Evolutionary conservation across 92 coral and sea anemone species (phyloP), one percentile per base, ranked within the genome.

Genomic region (Parazoanthus darwini): DNA sequence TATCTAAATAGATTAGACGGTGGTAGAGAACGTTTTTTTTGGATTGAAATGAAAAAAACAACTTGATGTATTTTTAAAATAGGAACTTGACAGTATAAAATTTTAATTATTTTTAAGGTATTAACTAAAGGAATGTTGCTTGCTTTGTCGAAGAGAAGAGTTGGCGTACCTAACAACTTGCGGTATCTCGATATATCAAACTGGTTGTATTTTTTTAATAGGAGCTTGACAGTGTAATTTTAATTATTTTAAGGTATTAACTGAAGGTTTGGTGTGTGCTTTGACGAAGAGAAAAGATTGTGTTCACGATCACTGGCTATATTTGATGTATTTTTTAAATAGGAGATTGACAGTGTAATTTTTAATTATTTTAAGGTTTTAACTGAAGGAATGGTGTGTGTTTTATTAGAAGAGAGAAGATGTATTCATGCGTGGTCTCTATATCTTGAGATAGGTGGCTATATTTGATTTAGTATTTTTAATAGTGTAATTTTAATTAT

Each of bases 131-230:
- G 73, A 67, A 67, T 29, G 33, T 29, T 29, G 33, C 33, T 29
- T 29, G 33, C 33, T 29, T 29, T 29, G 33, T 29, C 33, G 33
- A 29, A 29, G 33, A 29, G 33, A 29, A 29, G 33, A 29, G 33
- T 29, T 29, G 33, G 33, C 33, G 56, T 67, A 0, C 73, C 73
- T 67, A 67, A 67, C 73, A 67, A 67, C 73, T 67, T 67, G 73
- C 73, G 73, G 73, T 67, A 67, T 67, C 73, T 67, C 73, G 73
- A 67, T 67, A 67, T 67, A 67, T 67, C 73, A 67, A 67, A 67
- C 73, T 67, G 73, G 73, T 11, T 67, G 73, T 67, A 67, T 67
- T 67, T 67, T 67, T 67, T 67, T 67, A 67, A 67, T 67, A 67
- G n/a, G 73, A 67, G 73, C 73, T 67, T 67, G 73, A 67, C 73